Conservation (phyloP, 2,888 invertebrate genomes). For the Drosophila maculinotata region DNA sequence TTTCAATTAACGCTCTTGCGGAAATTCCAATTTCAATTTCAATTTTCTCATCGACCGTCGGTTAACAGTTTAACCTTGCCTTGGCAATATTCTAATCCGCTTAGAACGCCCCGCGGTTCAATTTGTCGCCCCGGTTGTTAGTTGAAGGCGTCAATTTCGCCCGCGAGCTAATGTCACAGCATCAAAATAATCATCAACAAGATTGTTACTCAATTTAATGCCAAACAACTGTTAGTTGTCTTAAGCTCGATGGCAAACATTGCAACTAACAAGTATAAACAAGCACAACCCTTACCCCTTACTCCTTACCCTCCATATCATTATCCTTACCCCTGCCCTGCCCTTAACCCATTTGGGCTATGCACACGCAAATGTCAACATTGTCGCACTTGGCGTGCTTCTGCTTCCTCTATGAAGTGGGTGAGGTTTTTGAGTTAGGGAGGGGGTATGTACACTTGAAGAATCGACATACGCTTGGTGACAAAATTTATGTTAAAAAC, state of each 20-base stretch:
- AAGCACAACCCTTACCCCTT: constrained; percentile 8
- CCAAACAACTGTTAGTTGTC: constrained; percentile 62
- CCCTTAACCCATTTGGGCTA: constrained; percentile 10
- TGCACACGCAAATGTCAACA: constrained; percentile 74
- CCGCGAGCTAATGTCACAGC: constrained; percentile 53
- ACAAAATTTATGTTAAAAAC: too few relatives aligned
- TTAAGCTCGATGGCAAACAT: constrained; percentile 69
- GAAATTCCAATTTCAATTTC: constrained; percentile 32
- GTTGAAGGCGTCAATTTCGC: constrained; percentile 58
- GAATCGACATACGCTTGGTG: too few relatives aligned
- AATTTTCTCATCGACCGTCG: constrained; percentile 6
- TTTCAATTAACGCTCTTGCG: constrained; percentile 32
- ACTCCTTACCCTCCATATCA: neutral
- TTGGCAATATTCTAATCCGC: constrained; percentile 60
- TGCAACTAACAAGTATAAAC: constrained; percentile 18
- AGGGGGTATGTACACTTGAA: constrained; percentile 1
- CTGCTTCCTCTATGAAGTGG: constrained; percentile 40
- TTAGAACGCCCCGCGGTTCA: constrained; percentile 51
- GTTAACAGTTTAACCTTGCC: neutral
- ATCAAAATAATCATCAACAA: constrained; percentile 13
- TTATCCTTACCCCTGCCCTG: neutral
- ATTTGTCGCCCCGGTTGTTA: constrained; percentile 45
- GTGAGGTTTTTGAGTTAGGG: neutral
- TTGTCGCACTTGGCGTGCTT: constrained; percentile 70
- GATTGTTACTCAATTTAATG: constrained; percentile 33